Percentiles rank a stretch among this genome's conserved stretches.
Evolutionary conservation across 2,797 vertebrate species (phyloP).

Genomic region (Poeciliopsis turneri): DNA sequence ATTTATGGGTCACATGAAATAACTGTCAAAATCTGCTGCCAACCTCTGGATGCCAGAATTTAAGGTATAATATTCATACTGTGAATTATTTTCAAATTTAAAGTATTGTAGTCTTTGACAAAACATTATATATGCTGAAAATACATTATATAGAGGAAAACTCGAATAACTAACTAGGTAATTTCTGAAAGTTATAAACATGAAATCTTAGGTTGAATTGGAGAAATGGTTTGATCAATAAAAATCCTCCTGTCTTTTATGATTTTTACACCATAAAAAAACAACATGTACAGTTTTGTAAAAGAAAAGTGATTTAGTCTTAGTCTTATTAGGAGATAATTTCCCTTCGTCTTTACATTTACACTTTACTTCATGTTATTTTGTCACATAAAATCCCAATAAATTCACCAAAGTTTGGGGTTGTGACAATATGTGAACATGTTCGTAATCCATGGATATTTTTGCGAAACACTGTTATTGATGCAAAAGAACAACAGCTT

Average conservation of each 20-base stretch:
- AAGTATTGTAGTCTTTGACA: not conserved
- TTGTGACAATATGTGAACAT: not conserved
- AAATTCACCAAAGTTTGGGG: not conserved
- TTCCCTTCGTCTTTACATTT: not conserved
- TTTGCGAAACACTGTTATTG: not conserved
- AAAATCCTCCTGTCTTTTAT: not conserved
- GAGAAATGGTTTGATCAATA: not conserved
- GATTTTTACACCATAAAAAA: not conserved
- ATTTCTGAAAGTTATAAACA: not conserved
- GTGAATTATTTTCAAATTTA: not conserved
- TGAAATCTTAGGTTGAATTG: not conserved
- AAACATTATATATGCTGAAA: not conserved
- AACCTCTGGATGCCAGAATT: not conserved
- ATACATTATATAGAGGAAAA: not conserved
- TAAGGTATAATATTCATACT: not conserved
- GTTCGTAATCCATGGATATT: not conserved
- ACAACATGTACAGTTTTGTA: not conserved
- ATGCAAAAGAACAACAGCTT: conserved; percentile 2
- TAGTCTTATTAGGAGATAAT: not conserved
- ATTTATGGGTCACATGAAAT: not conserved
- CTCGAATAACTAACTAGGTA: not conserved
- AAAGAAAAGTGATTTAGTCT: not conserved
- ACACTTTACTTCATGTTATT: not conserved
- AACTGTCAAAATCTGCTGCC: not conserved
- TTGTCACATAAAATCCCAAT: not conserved